These are phyloP conservation scores for Apostichopus californicus DNA, from an alignment of 35 echinoderm and acorn worm genomes.

Conservation along the genomic window DNA sequence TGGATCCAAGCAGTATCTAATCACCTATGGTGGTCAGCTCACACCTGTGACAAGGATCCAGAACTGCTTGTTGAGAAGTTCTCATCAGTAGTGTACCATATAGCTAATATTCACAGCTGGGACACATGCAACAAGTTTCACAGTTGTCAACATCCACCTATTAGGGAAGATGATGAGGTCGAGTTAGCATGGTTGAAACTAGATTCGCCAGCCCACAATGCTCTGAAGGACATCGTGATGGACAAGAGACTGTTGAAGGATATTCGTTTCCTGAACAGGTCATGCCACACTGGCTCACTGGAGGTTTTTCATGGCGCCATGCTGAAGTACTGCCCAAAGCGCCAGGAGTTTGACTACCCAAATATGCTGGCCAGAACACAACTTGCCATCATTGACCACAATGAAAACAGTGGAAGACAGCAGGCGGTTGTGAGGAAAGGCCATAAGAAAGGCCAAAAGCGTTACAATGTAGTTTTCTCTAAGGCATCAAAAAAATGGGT, in stretches of 20 bases:
- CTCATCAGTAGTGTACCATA: constrained; percentile 57
- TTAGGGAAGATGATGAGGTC: not conserved
- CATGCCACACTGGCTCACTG: constrained; percentile 54
- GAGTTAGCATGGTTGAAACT: constrained; percentile 44
- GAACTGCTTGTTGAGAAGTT: constrained; percentile 63
- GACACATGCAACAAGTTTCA: constrained; percentile 29
- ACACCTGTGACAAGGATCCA: constrained; percentile 34
- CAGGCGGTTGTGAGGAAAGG: constrained; percentile 40
- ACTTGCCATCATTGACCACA: constrained; percentile 68
- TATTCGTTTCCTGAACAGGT: constrained; percentile 27
- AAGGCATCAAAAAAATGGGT: constrained; percentile 51
- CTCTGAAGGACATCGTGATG: constrained; percentile 52
- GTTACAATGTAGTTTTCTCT: constrained; percentile 22
- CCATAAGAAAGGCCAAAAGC: not conserved
- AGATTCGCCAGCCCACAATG: constrained; percentile 57
- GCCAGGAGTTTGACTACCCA: constrained; percentile 43
- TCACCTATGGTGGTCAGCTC: constrained; percentile 64
- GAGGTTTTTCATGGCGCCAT: constrained; percentile 64
- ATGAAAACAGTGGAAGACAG: constrained; percentile 12
- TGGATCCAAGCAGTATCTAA: constrained; percentile 57
- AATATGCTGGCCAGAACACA: constrained; percentile 39
- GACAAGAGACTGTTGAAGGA: constrained; percentile 49
- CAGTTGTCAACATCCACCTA: constrained; percentile 19
- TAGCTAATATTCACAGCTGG: constrained; percentile 52
- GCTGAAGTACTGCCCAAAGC: constrained; percentile 67